phyloP scores from a whole-genome alignment of 2,797 vertebrate genomes.

The Neosilurus hyrtlii region DNA sequence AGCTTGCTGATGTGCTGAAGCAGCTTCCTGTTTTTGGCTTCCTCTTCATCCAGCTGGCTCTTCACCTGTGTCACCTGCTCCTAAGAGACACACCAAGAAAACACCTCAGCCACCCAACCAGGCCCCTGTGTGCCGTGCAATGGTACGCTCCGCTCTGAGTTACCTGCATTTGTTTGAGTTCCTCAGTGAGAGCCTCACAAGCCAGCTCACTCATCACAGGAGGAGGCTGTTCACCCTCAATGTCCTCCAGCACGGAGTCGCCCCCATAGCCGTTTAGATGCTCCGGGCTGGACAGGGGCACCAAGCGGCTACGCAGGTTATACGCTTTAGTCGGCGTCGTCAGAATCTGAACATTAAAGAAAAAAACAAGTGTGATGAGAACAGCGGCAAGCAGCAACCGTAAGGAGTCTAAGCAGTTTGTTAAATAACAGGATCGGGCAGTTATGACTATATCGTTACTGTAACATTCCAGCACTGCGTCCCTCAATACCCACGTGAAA shows the following conservation, averaged over 20 bases:
- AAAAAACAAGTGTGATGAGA: neutral
- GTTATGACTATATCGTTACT: too few relatives aligned
- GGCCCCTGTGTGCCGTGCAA: too few relatives aligned
- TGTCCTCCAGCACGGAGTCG: conserved; percentile 63
- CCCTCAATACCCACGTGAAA: too few relatives aligned
- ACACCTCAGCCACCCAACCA: too few relatives aligned
- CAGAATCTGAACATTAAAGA: conserved; percentile 75
- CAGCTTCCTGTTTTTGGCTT: conserved; percentile 83
- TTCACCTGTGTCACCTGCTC: conserved; percentile 80
- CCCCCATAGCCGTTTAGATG: conserved; percentile 62
- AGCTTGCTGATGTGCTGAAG: conserved; percentile 82
- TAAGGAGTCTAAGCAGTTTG: neutral
- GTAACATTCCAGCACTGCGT: neutral
- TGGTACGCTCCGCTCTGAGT: neutral
- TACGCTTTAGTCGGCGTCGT: conserved; percentile 87
- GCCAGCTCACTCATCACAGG: conserved; percentile 85
- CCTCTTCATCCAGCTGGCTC: conserved; percentile 81
- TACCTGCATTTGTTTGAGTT: conserved; percentile 84
- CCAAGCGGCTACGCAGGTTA: conserved; percentile 77
- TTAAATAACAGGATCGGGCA: neutral
- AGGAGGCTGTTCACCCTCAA: conserved; percentile 81
- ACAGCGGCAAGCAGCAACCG: neutral
- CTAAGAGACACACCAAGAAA: conserved; percentile 60
- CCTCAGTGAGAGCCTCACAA: conserved; percentile 83
- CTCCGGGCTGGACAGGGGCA: conserved; percentile 80